These are phyloP conservation scores for Phyllopteryx taeniolatus DNA, from an alignment of 2,113 vertebrate genomes.

Conservation along the genomic window DNA sequence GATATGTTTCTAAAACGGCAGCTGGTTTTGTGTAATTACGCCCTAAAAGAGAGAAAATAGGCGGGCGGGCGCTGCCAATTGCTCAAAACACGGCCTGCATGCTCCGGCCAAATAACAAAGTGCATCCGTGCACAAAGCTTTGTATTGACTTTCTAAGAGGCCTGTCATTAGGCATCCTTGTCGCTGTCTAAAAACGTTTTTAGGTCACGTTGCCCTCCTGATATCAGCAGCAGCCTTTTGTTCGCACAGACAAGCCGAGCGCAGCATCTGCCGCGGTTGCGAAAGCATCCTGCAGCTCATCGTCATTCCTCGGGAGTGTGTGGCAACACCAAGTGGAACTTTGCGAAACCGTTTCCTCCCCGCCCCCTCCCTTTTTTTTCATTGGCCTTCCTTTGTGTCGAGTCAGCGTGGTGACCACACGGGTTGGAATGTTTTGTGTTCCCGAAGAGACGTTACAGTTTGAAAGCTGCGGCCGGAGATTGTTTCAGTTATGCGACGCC, in stretches of 20 bases:
- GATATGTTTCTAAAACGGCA: not conserved
- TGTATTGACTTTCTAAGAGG: constrained; percentile 31
- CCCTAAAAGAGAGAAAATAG: not conserved
- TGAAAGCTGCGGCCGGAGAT: constrained; percentile 2
- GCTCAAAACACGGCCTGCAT: constrained; percentile 2
- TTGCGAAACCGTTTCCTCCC: not conserved
- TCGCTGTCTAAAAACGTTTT: constrained; percentile 22
- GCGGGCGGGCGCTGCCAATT: not conserved
- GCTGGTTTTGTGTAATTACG: not conserved
- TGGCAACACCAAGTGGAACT: not conserved
- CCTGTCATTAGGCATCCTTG: constrained; percentile 10
- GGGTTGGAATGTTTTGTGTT: constrained; percentile 1
- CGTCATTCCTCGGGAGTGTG: not conserved
- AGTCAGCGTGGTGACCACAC: constrained; percentile 10
- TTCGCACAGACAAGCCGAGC: not conserved
- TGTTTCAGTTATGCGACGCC: not conserved
- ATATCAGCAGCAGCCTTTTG: constrained; percentile 27
- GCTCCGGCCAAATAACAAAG: constrained; percentile 13
- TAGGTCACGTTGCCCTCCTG: constrained; percentile 13
- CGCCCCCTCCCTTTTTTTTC: not conserved
- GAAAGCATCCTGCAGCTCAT: not conserved
- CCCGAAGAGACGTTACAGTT: not conserved
- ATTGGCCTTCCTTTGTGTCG: constrained; percentile 2
- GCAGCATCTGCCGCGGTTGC: not conserved
- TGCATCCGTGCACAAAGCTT: constrained; percentile 21